phyloP scores from a whole-genome alignment of 2,888 invertebrate species.

The Dryadula phaetusa region DNA sequence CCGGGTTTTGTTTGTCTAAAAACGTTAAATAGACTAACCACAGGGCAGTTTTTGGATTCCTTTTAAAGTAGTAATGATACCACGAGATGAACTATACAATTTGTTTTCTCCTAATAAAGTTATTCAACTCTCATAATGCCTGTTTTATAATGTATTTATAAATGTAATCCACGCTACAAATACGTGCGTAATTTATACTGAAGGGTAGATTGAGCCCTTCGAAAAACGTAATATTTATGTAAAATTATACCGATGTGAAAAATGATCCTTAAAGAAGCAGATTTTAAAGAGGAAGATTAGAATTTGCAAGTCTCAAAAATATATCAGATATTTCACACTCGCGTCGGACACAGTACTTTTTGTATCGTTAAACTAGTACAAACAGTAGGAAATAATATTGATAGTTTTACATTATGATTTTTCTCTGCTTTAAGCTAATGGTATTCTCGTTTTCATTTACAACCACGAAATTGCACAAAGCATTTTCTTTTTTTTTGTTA shows the following conservation, averaged over 20 bases:
- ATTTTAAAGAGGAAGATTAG: too few species aligned
- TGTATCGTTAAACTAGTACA: neutral
- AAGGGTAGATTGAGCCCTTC: neutral
- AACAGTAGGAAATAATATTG: too few species aligned
- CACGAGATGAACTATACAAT: neutral
- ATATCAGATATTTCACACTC: too few species aligned
- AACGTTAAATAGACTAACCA: neutral
- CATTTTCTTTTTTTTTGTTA: slow-evolving; percentile 30
- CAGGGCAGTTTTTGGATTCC: neutral
- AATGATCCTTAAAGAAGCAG: neutral
- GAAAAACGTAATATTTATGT: neutral
- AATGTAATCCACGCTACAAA: neutral
- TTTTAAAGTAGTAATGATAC: neutral
- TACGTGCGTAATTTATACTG: neutral
- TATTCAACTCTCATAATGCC: neutral
- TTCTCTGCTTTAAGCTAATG: neutral
- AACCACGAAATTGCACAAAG: slow-evolving; percentile 23
- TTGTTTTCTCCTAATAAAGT: neutral
- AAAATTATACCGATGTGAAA: neutral
- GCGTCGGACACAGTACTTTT: too few species aligned
- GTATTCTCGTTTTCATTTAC: slow-evolving; percentile 16
- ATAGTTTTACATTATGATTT: neutral
- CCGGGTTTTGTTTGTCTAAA: slow-evolving; percentile 18
- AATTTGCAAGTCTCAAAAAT: too few species aligned
- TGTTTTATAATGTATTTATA: neutral